Evolutionary conservation across 2,113 vertebrate genomes (phyloP).

Genomic region (Cottus gobio): DNA sequence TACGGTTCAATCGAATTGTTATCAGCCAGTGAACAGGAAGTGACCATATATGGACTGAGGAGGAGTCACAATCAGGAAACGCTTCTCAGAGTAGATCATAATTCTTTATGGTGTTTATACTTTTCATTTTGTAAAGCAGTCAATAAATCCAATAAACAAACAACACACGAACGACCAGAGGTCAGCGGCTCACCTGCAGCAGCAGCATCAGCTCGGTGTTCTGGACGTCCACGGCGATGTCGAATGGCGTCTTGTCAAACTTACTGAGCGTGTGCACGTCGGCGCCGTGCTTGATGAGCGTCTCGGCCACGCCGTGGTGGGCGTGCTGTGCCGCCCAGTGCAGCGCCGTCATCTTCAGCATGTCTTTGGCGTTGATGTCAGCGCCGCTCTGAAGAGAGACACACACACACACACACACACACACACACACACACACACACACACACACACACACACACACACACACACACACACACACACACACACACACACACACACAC

Average conservation of each 20-base stretch:
- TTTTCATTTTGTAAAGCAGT: too few relatives aligned
- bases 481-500: too few relatives aligned
- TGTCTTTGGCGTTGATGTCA: constrained; percentile 94
- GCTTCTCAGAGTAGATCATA: too few relatives aligned
- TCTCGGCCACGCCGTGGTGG: constrained; percentile 86
- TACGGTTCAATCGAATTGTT: too few relatives aligned
- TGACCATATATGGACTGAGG: too few relatives aligned
- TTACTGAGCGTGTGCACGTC: constrained; percentile 92
- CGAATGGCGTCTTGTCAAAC: constrained; percentile 93
- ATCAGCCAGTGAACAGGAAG: neutral
- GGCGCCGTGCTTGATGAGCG: constrained; percentile 89
- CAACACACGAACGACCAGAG: neutral
- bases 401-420: too few relatives aligned
- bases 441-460: too few relatives aligned
- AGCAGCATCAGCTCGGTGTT: constrained; percentile 88
- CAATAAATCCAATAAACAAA: too few relatives aligned
- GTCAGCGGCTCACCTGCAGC: constrained; percentile 85
- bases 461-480: too few relatives aligned
- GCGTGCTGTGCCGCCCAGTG: constrained; percentile 93
- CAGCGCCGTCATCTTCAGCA: constrained; percentile 96
- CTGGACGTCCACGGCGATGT: constrained; percentile 91
- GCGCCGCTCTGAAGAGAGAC: constrained; percentile 87
- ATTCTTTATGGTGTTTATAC: too few relatives aligned
- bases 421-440: too few relatives aligned
- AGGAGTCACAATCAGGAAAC: too few relatives aligned